phyloP scores from a whole-genome alignment of 2,113 vertebrate species.

The Sclerurus mexicanus region DNA sequence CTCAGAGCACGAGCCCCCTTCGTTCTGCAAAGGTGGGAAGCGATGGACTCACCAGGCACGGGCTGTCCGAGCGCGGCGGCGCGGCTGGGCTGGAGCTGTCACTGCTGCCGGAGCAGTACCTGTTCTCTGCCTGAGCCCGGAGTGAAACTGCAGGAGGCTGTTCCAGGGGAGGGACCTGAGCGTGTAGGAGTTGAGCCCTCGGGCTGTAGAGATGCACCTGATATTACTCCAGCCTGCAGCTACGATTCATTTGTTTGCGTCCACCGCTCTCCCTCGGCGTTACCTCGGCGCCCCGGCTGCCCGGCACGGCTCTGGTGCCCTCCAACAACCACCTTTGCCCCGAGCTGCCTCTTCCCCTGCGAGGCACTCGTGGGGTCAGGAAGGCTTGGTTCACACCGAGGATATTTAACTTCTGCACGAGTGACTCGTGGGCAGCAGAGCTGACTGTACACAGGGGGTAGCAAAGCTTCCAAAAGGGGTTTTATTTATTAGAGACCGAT shows the following conservation, averaged over 20 bases:
- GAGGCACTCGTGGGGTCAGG: background rate
- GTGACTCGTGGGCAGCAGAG: background rate
- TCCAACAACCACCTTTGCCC: constrained; percentile 43
- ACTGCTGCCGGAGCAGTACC: constrained; percentile 71
- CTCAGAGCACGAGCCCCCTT: rapidly evolving
- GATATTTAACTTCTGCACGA: background rate
- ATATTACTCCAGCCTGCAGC: constrained; percentile 94
- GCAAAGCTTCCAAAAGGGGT: background rate
- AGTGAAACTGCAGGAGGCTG: constrained; percentile 86
- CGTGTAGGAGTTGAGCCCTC: constrained; percentile 91
- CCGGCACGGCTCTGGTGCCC: constrained; percentile 30
- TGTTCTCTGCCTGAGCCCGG: constrained; percentile 77
- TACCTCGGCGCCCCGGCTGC: constrained; percentile 59
- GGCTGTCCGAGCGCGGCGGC: constrained; percentile 7
- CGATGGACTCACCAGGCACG: constrained; percentile 65
- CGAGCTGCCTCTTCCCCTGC: background rate
- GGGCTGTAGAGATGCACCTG: constrained; percentile 93
- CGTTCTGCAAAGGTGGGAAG: background rate
- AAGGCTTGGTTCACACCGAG: background rate
- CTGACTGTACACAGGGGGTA: background rate
- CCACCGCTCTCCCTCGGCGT: constrained; percentile 66
- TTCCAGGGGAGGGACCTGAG: constrained; percentile 88
- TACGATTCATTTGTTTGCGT: constrained; percentile 82
- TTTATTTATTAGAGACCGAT: background rate
- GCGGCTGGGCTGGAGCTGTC: constrained; percentile 54